A percentile compares a stretch with the other conserved stretches of the same genome.
phyloP scores from a whole-genome alignment of 2,888 invertebrate genomes.

The Schizotus pectinicornis region DNA sequence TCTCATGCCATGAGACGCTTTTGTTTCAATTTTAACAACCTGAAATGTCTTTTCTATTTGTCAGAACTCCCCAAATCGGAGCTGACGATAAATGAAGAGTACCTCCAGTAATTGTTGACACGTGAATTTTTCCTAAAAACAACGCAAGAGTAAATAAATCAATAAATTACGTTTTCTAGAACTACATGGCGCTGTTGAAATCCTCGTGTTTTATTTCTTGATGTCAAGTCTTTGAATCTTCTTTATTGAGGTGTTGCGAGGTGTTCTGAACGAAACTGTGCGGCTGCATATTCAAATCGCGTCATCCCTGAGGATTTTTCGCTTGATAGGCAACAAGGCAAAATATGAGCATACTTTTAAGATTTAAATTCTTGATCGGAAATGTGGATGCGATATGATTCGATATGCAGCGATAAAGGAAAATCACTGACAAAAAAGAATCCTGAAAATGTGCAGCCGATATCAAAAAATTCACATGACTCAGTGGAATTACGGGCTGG shows the following conservation, averaged over 20 bases:
- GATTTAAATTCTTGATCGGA: slow-evolving; percentile 24
- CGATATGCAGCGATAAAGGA: slow-evolving; percentile 17
- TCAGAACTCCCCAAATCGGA: background rate
- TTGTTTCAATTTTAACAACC: slow-evolving; percentile 15
- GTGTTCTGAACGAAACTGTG: background rate
- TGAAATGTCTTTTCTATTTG: slow-evolving; percentile 12
- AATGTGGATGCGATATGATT: slow-evolving; percentile 26
- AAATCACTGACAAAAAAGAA: slow-evolving; percentile 9
- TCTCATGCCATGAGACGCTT: slow-evolving; percentile 13
- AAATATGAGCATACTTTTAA: slow-evolving; percentile 25
- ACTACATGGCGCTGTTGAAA: too few relatives aligned
- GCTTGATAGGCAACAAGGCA: slow-evolving; percentile 28
- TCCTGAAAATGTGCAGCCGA: slow-evolving; percentile 16
- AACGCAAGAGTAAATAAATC: too few relatives aligned
- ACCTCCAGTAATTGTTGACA: too few relatives aligned
- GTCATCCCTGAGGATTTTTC: slow-evolving; percentile 15
- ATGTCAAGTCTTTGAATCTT: too few relatives aligned
- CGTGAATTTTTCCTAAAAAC: too few relatives aligned
- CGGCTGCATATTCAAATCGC: slow-evolving; percentile 23
- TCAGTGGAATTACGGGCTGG: slow-evolving; percentile 9
- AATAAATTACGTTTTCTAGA: too few relatives aligned
- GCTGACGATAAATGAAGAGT: too few relatives aligned
- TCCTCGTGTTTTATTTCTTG: too few relatives aligned
- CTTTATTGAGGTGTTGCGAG: too few relatives aligned
- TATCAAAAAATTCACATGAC: slow-evolving; percentile 7